Conservation (phyloP, 92 coral and sea anemone species). For the Siderastrea siderea region DNA sequence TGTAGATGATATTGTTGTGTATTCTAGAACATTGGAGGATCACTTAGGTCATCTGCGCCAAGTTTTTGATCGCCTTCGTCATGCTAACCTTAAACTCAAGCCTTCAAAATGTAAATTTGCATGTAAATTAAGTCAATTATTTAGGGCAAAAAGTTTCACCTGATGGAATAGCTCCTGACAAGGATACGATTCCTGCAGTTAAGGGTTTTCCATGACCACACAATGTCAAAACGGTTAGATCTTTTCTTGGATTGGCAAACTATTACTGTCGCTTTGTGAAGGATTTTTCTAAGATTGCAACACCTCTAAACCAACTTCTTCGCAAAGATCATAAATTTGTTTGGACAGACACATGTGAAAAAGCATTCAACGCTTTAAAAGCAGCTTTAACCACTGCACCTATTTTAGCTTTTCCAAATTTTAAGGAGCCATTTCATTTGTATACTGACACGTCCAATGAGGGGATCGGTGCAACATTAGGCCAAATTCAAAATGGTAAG, state of each 20-base stretch:
- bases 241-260: conserved; percentile 72
- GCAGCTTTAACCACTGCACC: conserved; percentile 52
- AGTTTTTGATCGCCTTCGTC: too few species aligned
- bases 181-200: conserved; percentile 61
- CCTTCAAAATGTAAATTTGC: too few species aligned
- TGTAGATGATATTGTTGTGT: conserved; percentile 15
- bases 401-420: conserved; percentile 74
- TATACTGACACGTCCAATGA: conserved; percentile 50
- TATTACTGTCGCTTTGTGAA: conserved; percentile 69
- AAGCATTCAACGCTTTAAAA: conserved; percentile 53
- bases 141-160: conserved; percentile 70
- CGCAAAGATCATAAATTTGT: conserved; percentile 55
- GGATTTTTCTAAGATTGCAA: conserved; percentile 60
- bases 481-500: conserved; percentile 45
- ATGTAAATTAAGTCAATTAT: conserved; percentile 10
- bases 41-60: too few species aligned
- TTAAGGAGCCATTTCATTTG: conserved; percentile 36
- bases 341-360: conserved; percentile 57
- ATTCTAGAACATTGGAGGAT: too few species aligned
- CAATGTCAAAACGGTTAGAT: conserved; percentile 52
- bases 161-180: conserved; percentile 65
- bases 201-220: conserved; percentile 53
- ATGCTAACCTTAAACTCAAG: too few species aligned
- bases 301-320: conserved; percentile 59
- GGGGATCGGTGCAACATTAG: conserved; percentile 57